Evolutionary conservation across 2,888 invertebrate species (phyloP).

Genomic region (Sinotaia quadrata): DNA sequence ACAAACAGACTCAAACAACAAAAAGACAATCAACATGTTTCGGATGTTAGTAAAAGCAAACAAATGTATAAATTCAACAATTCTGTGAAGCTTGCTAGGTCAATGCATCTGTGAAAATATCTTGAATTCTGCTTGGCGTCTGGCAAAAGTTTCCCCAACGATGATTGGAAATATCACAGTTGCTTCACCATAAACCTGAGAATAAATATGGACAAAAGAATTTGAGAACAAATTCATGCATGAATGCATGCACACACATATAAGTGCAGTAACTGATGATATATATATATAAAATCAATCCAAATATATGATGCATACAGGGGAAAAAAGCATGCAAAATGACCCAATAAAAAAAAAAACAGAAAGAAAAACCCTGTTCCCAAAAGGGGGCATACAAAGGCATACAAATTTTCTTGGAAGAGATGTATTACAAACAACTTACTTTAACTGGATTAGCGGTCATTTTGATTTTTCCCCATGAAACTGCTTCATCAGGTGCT

Average conservation of each 20-base stretch:
- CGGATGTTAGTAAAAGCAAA: too few species aligned
- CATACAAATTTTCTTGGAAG: neutral
- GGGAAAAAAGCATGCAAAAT: neutral
- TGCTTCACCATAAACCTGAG: constrained; percentile 93
- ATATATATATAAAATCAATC: too few species aligned
- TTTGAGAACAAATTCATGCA: too few species aligned
- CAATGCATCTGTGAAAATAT: constrained; percentile 16
- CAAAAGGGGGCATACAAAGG: neutral
- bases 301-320: too few species aligned
- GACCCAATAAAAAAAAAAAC: neutral
- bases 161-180: constrained; percentile 93
- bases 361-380: too few species aligned
- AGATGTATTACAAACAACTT: constrained; percentile 17
- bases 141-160: constrained; percentile 95
- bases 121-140: constrained; percentile 52
- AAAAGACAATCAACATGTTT: too few species aligned
- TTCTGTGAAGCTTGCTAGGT: neutral
- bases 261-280: too few species aligned
- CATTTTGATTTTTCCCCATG: constrained; percentile 97
- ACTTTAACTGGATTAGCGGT: constrained; percentile 92
- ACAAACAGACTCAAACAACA: too few species aligned
- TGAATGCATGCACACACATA: too few species aligned
- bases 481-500: constrained; percentile 96
- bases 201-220: too few species aligned
- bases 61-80: neutral